These are phyloP conservation scores for Lepidurus arcticus DNA, from an alignment of 1,140 invertebrate species.

Conservation along the genomic window DNA sequence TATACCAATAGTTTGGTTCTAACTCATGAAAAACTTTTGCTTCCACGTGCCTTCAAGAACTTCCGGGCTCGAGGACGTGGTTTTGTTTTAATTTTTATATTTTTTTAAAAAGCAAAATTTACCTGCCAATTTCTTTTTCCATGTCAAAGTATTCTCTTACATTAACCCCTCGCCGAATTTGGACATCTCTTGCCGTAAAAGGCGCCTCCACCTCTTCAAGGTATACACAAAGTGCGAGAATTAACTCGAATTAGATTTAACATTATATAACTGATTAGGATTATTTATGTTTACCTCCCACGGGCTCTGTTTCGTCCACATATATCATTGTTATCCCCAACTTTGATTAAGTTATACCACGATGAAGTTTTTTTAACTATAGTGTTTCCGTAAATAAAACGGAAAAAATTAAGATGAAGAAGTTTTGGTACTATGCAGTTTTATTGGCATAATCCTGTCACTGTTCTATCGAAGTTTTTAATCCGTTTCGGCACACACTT, in stretches of 20 bases:
- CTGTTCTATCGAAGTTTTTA: no score
- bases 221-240: constrained; percentile 38
- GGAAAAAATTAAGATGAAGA: no score
- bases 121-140: constrained; percentile 60
- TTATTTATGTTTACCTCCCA: constrained; percentile 64
- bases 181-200: constrained; percentile 75
- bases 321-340: constrained; percentile 58
- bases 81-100: not conserved
- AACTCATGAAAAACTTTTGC: constrained; percentile 7
- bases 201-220: constrained; percentile 73
- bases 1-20: constrained; percentile 33
- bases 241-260: not conserved
- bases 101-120: not conserved
- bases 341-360: not conserved
- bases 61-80: not conserved
- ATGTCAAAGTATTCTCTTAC: constrained; percentile 74
- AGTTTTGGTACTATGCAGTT: no score
- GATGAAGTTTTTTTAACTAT: not conserved
- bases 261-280: not conserved
- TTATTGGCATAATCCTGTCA: no score
- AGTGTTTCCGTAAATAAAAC: no score
- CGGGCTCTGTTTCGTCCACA: constrained; percentile 75
- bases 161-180: constrained; percentile 65
- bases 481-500: not conserved
- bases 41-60: constrained; percentile 20